A percentile compares a stretch with the other conserved stretches of the same genome.
These are phyloP conservation scores for Speoplatyrhinus poulsoni DNA, from an alignment of 2,113 vertebrate species.

Conservation along the genomic window DNA sequence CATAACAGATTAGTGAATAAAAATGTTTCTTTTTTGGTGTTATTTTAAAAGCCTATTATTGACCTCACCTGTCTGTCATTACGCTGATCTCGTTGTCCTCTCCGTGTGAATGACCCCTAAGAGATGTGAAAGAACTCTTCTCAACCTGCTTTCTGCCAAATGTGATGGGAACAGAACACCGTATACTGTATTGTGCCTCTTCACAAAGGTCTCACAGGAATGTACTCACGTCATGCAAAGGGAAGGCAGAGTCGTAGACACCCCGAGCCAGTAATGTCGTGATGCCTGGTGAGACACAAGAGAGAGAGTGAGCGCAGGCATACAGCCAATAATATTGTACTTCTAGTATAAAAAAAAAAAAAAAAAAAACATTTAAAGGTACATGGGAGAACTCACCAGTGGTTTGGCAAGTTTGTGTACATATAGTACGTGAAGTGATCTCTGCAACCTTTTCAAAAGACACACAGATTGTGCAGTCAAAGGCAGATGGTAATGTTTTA, in stretches of 20 bases:
- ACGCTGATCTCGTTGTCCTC: slow-evolving; percentile 75
- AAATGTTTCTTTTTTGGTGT: no score
- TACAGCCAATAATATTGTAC: neutral
- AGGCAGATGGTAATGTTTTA: neutral
- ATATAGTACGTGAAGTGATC: slow-evolving; percentile 88
- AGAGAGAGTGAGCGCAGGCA: neutral
- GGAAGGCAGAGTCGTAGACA: slow-evolving; percentile 90
- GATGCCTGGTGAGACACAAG: slow-evolving; percentile 80
- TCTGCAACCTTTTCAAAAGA: slow-evolving; percentile 84
- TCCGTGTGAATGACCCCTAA: slow-evolving; percentile 88
- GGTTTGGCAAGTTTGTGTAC: slow-evolving; percentile 86
- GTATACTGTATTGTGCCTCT: neutral
- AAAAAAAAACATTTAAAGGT: neutral
- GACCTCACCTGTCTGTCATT: slow-evolving; percentile 91
- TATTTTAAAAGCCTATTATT: neutral
- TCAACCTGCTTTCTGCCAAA: neutral
- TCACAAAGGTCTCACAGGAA: neutral
- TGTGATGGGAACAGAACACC: neutral
- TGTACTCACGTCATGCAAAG: slow-evolving; percentile 92
- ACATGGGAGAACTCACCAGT: slow-evolving; percentile 82
- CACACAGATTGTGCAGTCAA: neutral
- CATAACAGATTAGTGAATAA: no score
- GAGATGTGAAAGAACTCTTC: slow-evolving; percentile 14
- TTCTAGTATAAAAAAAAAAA: neutral
- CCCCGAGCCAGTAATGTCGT: slow-evolving; percentile 88